These are phyloP conservation scores for Isichthys henryi DNA, from an alignment of 2,113 vertebrate species.

Conservation along the genomic window DNA sequence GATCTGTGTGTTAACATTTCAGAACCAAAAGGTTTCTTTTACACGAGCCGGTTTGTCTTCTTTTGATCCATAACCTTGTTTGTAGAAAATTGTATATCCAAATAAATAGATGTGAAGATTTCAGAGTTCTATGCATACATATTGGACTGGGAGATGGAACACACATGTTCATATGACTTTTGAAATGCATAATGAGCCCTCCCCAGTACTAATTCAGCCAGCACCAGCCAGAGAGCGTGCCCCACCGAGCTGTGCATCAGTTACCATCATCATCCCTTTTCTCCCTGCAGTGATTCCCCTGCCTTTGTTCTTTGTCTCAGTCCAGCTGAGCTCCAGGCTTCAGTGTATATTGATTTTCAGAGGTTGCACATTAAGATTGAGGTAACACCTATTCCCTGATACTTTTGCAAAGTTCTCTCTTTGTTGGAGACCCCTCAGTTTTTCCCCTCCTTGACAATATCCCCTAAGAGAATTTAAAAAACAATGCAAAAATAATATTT, in stretches of 20 bases:
- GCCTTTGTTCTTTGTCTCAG: not conserved
- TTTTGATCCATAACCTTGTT: not conserved
- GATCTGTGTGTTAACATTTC: not conserved
- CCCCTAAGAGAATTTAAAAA: not conserved
- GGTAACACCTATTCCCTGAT: not conserved
- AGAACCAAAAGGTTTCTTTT: not conserved
- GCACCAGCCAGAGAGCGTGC: not conserved
- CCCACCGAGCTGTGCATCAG: not conserved
- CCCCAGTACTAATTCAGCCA: not conserved
- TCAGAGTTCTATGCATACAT: not conserved
- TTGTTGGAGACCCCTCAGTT: not conserved
- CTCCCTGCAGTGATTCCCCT: not conserved
- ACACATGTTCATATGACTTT: not conserved
- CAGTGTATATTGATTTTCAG: constrained; percentile 4
- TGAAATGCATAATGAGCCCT: not conserved
- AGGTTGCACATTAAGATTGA: not conserved
- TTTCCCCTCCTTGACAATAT: not conserved
- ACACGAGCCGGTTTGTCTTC: not conserved
- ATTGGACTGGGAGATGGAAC: not conserved
- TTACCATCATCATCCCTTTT: not conserved
- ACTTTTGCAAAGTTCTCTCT: not conserved
- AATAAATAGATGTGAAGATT: not conserved
- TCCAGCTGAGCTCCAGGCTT: not conserved
- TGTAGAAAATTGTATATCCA: not conserved
- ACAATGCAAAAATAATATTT: constrained; percentile 7